A percentile compares a stretch with the other conserved stretches of the same genome.
Conservation (phyloP, 2,113 vertebrate species). For the Strigops habroptila region DNA sequence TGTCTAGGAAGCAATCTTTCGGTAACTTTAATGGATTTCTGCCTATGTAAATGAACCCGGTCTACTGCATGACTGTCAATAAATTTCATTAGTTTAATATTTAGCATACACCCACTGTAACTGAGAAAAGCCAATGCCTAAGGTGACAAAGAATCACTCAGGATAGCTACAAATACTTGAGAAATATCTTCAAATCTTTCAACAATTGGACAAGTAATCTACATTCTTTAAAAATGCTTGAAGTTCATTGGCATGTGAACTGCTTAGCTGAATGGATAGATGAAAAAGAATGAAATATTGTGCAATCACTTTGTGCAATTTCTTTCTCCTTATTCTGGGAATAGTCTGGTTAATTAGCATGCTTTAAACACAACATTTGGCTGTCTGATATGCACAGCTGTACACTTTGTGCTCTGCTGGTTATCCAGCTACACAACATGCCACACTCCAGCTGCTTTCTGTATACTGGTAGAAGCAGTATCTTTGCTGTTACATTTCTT, state of each 20-base stretch:
- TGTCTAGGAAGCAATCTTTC: neutral
- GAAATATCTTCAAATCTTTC: constrained; percentile 33
- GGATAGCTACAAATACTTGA: neutral
- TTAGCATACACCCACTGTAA: neutral
- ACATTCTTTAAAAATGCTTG: constrained; percentile 18
- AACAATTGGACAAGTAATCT: neutral
- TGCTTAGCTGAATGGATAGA: neutral
- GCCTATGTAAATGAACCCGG: neutral
- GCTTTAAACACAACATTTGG: constrained; percentile 42
- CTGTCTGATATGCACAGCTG: constrained; percentile 40
- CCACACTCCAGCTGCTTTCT: constrained; percentile 25
- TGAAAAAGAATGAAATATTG: neutral
- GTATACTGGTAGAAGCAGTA: neutral
- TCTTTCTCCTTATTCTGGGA: constrained; percentile 29
- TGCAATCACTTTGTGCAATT: constrained; percentile 18
- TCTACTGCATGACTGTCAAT: neutral
- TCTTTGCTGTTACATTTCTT: neutral
- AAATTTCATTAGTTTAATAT: neutral
- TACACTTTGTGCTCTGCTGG: constrained; percentile 28
- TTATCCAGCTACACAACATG: neutral
- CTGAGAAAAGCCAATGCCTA: neutral
- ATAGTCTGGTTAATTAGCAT: constrained; percentile 29
- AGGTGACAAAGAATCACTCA: neutral
- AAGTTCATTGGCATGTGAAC: constrained; percentile 27
- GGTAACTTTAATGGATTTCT: neutral